A percentile compares a stretch with the other conserved stretches of the same genome.
phyloP scores from a whole-genome alignment of 92 coral and sea anemone species.

The Porites lobata region DNA sequence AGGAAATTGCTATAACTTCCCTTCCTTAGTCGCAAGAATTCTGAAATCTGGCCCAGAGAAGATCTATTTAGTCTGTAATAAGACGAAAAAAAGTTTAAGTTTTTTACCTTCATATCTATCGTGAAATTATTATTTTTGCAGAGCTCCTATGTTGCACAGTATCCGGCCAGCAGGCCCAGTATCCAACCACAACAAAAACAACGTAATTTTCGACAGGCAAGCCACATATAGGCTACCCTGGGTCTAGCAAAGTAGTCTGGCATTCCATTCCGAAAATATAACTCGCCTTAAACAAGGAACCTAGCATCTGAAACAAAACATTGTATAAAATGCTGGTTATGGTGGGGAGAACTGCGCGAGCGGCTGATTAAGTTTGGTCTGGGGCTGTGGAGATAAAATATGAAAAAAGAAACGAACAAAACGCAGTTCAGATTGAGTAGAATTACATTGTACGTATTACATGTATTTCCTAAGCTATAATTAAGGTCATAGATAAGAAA shows the following conservation, averaged over 20 bases:
- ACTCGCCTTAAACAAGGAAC: neutral
- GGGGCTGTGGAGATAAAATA: too few species aligned
- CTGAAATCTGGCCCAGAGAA: too few species aligned
- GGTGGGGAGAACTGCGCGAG: too few species aligned
- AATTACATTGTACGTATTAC: too few species aligned
- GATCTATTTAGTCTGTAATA: neutral
- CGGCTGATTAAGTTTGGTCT: too few species aligned
- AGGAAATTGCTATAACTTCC: too few species aligned
- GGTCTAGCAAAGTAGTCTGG: conserved; percentile 8
- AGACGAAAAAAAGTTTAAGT: conserved; percentile 1
- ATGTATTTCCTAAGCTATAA: too few species aligned
- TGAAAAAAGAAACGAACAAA: too few species aligned
- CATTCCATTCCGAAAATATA: neutral
- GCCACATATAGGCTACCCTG: neutral
- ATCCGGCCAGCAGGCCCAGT: conserved; percentile 25
- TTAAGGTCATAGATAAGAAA: too few species aligned
- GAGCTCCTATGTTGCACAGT: conserved; percentile 27
- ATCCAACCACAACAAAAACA: conserved; percentile 11
- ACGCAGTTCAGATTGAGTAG: too few species aligned
- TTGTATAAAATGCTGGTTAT: too few species aligned
- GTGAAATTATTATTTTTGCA: neutral
- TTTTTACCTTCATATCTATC: conserved; percentile 4
- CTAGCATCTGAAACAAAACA: too few species aligned
- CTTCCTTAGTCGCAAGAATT: neutral
- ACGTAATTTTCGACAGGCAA: conserved; percentile 14